These are phyloP conservation scores for Pseudorhiza aurosa DNA, from an alignment of 30 jellyfish, hydroid and myxozoan genomes.

Conservation along the genomic window DNA sequence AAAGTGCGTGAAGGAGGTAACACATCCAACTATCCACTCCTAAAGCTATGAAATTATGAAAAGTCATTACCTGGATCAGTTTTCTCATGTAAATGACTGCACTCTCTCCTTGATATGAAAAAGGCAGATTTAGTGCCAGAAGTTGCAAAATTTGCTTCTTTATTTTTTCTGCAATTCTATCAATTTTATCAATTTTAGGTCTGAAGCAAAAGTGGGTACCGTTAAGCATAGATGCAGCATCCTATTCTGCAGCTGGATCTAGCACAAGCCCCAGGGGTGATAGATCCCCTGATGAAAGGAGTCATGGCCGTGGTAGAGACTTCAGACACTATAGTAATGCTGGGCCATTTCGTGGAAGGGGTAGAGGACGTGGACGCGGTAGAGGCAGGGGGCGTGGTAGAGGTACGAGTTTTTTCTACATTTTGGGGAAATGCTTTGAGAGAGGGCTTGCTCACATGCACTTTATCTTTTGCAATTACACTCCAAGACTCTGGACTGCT, in stretches of 20 bases:
- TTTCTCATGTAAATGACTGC: too few relatives aligned
- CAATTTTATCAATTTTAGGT: conserved; percentile 40
- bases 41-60: too few relatives aligned
- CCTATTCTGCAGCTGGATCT: conserved; percentile 57
- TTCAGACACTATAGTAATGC: conserved; percentile 36
- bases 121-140: neutral
- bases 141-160: neutral
- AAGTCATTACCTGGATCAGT: too few relatives aligned
- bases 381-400: conserved; percentile 92
- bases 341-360: conserved; percentile 88
- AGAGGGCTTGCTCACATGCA: too few relatives aligned
- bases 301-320: conserved; percentile 72
- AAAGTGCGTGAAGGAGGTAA: too few relatives aligned
- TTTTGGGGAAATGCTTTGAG: too few relatives aligned
- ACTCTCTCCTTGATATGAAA: neutral
- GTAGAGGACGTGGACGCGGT: conserved; percentile 96
- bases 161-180: neutral
- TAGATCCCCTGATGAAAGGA: conserved; percentile 60
- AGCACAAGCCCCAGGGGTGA: conserved; percentile 67
- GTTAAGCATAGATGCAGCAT: conserved; percentile 84
- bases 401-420: conserved; percentile 71
- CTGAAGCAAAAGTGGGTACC: conserved; percentile 94
- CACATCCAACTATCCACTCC: too few relatives aligned
- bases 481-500: too few relatives aligned
- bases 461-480: too few relatives aligned